Evolutionary conservation across 35 echinoderm and acorn worm species (phyloP).

Genomic region (Ophioderma brevispina): DNA sequence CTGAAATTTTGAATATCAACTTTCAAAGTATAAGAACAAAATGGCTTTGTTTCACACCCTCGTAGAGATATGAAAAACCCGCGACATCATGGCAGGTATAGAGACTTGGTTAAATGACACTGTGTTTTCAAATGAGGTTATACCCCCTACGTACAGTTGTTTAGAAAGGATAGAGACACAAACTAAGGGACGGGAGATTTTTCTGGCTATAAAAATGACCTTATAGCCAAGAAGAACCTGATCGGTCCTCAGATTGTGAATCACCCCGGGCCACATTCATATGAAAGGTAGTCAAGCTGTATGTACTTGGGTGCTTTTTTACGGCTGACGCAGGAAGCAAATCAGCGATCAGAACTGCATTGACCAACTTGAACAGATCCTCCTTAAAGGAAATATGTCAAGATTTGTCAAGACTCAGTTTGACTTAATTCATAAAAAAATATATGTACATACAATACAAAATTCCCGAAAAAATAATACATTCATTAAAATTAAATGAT

Average conservation of each 20-base stretch:
- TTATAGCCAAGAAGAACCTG: slow-evolving; percentile 24
- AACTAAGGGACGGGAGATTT: slow-evolving; percentile 19
- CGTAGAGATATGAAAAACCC: slow-evolving; percentile 28
- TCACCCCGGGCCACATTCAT: slow-evolving; percentile 4
- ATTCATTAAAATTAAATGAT: too few species aligned
- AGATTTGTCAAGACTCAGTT: too few species aligned
- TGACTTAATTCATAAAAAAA: too few species aligned
- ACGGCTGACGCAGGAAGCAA: not conserved
- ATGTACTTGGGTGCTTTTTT: not conserved
- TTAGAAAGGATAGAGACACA: not conserved
- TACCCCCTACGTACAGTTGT: not conserved
- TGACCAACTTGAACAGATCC: not conserved
- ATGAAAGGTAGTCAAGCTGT: slow-evolving; percentile 32
- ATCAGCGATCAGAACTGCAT: not conserved
- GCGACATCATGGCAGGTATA: slow-evolving; percentile 21
- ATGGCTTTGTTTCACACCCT: slow-evolving; percentile 25
- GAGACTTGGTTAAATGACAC: slow-evolving; percentile 43
- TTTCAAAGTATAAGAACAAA: slow-evolving; percentile 54
- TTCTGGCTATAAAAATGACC: slow-evolving; percentile 12
- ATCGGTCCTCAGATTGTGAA: slow-evolving; percentile 13
- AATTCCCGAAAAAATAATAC: too few species aligned
- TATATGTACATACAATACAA: too few species aligned
- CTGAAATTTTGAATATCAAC: slow-evolving; percentile 55
- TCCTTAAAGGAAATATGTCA: too few species aligned
- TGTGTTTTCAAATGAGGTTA: slow-evolving; percentile 19